Base-by-base conservation (phyloP, 2,113 vertebrate species). In the Vulpes vulpes region DNA sequence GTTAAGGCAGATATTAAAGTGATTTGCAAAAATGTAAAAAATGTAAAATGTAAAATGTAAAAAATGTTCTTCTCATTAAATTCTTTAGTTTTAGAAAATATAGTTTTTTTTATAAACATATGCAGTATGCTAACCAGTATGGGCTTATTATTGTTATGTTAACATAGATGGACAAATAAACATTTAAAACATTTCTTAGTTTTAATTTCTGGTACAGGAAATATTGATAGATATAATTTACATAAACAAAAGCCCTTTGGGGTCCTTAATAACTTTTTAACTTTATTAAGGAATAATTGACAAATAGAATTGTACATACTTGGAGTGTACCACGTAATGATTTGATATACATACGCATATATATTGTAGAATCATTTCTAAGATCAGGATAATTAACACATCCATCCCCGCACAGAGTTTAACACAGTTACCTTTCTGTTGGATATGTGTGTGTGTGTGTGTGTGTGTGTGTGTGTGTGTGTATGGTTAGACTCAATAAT, bases 41-140 rank as follows among this genome's bases (percentile, higher is more conserved):
- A n/a, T n/a, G n/a, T n/a, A n/a, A n/a, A n/a, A n/a, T n/a, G n/a
- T n/a, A n/a, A n/a, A n/a, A n/a, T n/a, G n/a, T n/a, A n/a, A n/a
- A n/a, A n/a, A n/a, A n/a, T n/a, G n/a, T 78, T 84, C 59, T 92
- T 78, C 19, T 86, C 64, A 85, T 10, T 17, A 43, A 43, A 30
- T 88, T 82, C 19, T 69, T 89, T 73, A 79, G 38, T 82, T 81
- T 87, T 76, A 32, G 59, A 82, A 88, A 94, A 74, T 49, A 85
- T 22, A 76, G 2, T 67, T 22, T 65, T 67, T 80, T 80, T 74
- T 43, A 49, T 59, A 53, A 82, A 38, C 43, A 30, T 16, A 49
- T 43, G 1, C n/a, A 60, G 15, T 53, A 53, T 25, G 2, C 43
- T 65, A 60, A 43, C 38, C 43, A 32, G 27, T 79, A 6, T 81